These are phyloP conservation scores for Drosophila merina DNA, from an alignment of 2,888 invertebrate species.

Conservation along the genomic window DNA sequence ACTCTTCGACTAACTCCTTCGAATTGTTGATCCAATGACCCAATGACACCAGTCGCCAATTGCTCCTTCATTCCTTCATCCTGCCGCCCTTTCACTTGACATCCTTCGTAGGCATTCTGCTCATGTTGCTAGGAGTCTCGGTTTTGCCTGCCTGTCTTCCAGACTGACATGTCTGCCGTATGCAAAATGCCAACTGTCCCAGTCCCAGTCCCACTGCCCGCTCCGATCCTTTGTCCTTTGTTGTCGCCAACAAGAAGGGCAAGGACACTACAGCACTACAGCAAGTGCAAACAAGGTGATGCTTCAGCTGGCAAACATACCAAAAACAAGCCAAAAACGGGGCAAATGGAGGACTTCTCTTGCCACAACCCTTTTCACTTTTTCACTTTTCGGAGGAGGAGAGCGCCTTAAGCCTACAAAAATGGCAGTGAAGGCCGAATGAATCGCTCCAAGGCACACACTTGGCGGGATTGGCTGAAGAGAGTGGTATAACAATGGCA, in stretches of 20 bases:
- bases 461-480: conserved; percentile 41
- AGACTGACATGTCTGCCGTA: conserved; percentile 62
- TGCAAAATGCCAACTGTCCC: conserved; percentile 62
- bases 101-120: conserved; percentile 38
- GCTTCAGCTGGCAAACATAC: conserved; percentile 40
- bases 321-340: conserved; percentile 27
- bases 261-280: conserved; percentile 63
- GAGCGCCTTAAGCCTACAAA: conserved; percentile 49
- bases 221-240: conserved; percentile 18
- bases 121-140: conserved; percentile 22
- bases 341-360: conserved; percentile 40
- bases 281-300: conserved; percentile 62
- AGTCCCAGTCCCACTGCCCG: conserved; percentile 13
- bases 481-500: conserved; percentile 10
- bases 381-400: conserved; percentile 31
- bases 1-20: not conserved
- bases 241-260: conserved; percentile 56
- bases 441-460: conserved; percentile 35
- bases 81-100: conserved; percentile 17
- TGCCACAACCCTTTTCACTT: conserved; percentile 4
- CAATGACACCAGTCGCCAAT: conserved; percentile 26
- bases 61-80: conserved; percentile 11
- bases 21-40: conserved; percentile 39
- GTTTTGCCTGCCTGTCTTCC: conserved; percentile 12
- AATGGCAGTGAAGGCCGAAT: conserved; percentile 44